Evolutionary conservation across 2,888 invertebrate genomes (phyloP).

Genomic region (Athalia cordata): DNA sequence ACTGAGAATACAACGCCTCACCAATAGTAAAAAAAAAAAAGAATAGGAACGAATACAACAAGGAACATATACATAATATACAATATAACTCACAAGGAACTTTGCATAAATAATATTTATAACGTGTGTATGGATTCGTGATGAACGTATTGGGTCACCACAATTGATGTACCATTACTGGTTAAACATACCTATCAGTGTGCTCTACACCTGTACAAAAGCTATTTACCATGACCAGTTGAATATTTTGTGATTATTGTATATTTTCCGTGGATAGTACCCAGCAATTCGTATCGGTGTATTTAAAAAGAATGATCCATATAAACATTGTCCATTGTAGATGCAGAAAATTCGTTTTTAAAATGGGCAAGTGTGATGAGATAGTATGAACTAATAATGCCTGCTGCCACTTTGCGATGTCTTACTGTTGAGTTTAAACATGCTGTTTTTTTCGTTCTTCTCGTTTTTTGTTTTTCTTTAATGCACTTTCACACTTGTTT

Average conservation of each 20-base stretch:
- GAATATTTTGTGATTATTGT: not conserved
- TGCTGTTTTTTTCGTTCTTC: not conserved
- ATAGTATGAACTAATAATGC: slow-evolving; percentile 37
- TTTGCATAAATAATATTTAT: slow-evolving; percentile 61
- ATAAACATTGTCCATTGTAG: not conserved
- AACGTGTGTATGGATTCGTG: slow-evolving; percentile 47
- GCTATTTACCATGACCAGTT: not conserved
- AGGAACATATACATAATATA: slow-evolving; percentile 66
- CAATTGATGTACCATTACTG: slow-evolving; percentile 1
- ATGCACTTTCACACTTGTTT: not conserved
- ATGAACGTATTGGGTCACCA: slow-evolving; percentile 17
- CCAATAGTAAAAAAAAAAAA: slow-evolving; percentile 52
- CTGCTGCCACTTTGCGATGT: slow-evolving; percentile 31
- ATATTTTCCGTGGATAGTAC: not conserved
- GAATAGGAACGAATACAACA: slow-evolving; percentile 69
- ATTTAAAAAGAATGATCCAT: not conserved
- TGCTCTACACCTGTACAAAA: slow-evolving; percentile 8
- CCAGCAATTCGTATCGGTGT: not conserved
- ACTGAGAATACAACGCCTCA: slow-evolving; percentile 38
- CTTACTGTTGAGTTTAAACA: slow-evolving; percentile 4
- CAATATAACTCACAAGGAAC: slow-evolving; percentile 66
- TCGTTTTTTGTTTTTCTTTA: not conserved
- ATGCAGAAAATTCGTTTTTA: not conserved
- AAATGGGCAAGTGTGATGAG: slow-evolving; percentile 14
- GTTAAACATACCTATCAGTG: slow-evolving; percentile 3